A percentile compares a stretch with the other conserved stretches of the same genome.
Conservation (phyloP, 2,797 vertebrate genomes). For the Megalops cyprinoides region DNA sequence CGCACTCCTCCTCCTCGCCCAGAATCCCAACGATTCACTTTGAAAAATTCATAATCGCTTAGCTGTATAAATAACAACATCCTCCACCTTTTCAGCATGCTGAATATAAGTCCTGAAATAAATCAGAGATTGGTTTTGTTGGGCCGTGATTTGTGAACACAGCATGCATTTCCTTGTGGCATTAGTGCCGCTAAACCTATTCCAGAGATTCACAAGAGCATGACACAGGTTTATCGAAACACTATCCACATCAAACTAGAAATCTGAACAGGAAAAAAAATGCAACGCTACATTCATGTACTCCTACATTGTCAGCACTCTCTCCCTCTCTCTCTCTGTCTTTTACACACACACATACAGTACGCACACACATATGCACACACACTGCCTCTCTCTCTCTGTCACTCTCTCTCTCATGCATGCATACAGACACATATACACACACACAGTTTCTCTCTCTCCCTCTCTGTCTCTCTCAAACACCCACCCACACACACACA, state of each 20-base stretch:
- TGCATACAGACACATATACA: background rate
- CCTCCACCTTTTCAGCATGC: slow-evolving; percentile 29
- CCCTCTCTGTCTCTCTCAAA: background rate
- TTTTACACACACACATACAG: background rate
- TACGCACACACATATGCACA: slow-evolving; percentile 24
- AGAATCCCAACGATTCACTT: slow-evolving; percentile 17
- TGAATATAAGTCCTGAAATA: slow-evolving; percentile 20
- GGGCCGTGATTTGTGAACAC: slow-evolving; percentile 23
- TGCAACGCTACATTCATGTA: slow-evolving; percentile 60
- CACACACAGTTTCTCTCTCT: background rate
- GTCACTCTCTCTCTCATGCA: slow-evolving; percentile 33
- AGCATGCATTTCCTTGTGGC: slow-evolving; percentile 59
- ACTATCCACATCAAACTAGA: slow-evolving; percentile 68
- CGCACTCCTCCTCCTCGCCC: background rate
- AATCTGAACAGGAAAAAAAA: slow-evolving; percentile 67
- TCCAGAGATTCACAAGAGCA: slow-evolving; percentile 58
- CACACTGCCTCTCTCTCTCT: slow-evolving; percentile 44
- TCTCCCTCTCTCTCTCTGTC: too few relatives aligned
- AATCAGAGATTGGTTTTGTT: slow-evolving; percentile 25
- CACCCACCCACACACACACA: slow-evolving; percentile 5
- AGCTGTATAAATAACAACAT: slow-evolving; percentile 31
- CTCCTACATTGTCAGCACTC: background rate
- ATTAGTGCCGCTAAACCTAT: slow-evolving; percentile 60
- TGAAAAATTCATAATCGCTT: slow-evolving; percentile 34
- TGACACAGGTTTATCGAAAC: slow-evolving; percentile 72